Percentiles rank a stretch among this genome's conserved stretches.
Conservation (phyloP, 2,113 vertebrate genomes). For the Microtus montanus region DNA sequence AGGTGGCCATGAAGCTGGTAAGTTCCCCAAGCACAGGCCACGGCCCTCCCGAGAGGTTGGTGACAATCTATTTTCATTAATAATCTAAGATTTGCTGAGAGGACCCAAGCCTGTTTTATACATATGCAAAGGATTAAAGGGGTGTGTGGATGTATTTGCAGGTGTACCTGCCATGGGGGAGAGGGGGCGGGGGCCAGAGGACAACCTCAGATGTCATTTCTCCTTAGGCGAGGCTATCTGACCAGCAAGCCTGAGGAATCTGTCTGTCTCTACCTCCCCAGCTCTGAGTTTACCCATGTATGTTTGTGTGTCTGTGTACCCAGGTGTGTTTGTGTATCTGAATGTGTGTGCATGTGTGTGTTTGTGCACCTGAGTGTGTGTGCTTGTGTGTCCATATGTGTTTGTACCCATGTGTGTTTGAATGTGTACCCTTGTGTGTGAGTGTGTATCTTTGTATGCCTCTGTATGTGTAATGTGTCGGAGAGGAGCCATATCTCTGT, state of each 20-base stretch:
- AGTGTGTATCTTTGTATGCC: not conserved
- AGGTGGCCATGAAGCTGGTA: slow-evolving; percentile 88
- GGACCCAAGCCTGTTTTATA: not conserved
- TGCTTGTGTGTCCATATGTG: not conserved
- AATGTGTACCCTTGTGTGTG: too few species aligned
- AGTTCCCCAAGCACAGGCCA: not conserved
- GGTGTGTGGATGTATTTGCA: not conserved
- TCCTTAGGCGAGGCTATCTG: too few species aligned
- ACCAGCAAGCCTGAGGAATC: not conserved
- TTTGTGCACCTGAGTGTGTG: not conserved
- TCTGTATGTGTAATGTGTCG: not conserved
- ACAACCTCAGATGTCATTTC: too few species aligned
- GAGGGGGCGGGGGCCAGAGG: not conserved
- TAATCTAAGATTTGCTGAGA: not conserved
- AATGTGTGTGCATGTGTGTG: not conserved
- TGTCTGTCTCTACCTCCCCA: not conserved
- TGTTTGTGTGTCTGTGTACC: not conserved
- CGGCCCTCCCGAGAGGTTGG: rapidly evolving
- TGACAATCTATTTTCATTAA: not conserved
- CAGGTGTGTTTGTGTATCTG: not conserved
- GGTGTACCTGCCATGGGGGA: too few species aligned
- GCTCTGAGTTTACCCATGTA: not conserved
- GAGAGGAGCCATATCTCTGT: not conserved
- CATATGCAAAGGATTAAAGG: not conserved
- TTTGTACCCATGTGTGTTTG: not conserved